phyloP scores from a whole-genome alignment of 2,888 invertebrate species.

The Margaritifera margaritifera region DNA sequence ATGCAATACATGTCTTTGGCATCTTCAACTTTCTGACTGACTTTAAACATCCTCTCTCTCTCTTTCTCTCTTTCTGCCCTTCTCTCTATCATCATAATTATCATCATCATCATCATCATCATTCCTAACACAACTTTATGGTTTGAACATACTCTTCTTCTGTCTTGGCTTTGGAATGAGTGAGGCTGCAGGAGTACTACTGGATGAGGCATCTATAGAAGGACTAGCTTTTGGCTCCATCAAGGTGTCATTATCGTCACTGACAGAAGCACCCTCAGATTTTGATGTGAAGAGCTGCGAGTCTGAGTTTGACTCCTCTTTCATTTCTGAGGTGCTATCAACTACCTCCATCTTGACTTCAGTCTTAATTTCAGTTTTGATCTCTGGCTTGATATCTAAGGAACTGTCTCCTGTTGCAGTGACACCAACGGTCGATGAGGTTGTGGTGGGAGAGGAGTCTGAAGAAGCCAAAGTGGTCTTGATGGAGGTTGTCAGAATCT shows the following conservation, averaged over 20 bases:
- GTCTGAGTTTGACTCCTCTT: slow-evolving; percentile 28
- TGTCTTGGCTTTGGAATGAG: slow-evolving; percentile 45
- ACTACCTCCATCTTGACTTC: slow-evolving; percentile 41
- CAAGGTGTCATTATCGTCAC: slow-evolving; percentile 19
- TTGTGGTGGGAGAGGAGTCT: slow-evolving; percentile 38
- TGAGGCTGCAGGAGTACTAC: slow-evolving; percentile 33
- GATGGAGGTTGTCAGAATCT: slow-evolving; percentile 19
- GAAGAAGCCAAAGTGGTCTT: slow-evolving; percentile 20
- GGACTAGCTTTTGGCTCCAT: slow-evolving; percentile 39
- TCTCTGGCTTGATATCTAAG: slow-evolving; percentile 50
- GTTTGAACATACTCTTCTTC: slow-evolving; percentile 45
- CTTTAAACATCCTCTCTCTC: too few relatives aligned
- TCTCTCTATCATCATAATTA: too few relatives aligned
- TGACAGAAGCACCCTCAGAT: slow-evolving; percentile 27
- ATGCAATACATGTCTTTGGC: too few relatives aligned
- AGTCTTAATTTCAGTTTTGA: slow-evolving; percentile 55
- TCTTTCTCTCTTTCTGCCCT: too few relatives aligned
- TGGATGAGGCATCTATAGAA: slow-evolving; percentile 18
- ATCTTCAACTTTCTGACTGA: too few relatives aligned
- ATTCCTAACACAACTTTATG: neutral
- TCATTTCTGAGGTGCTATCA: slow-evolving; percentile 20
- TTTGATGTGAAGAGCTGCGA: slow-evolving; percentile 30
- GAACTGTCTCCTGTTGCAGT: slow-evolving; percentile 64
- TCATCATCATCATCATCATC: too few relatives aligned
- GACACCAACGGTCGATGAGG: slow-evolving; percentile 62